Conservation (phyloP, 2,888 invertebrate species). For the Lomographa bimaculata region DNA sequence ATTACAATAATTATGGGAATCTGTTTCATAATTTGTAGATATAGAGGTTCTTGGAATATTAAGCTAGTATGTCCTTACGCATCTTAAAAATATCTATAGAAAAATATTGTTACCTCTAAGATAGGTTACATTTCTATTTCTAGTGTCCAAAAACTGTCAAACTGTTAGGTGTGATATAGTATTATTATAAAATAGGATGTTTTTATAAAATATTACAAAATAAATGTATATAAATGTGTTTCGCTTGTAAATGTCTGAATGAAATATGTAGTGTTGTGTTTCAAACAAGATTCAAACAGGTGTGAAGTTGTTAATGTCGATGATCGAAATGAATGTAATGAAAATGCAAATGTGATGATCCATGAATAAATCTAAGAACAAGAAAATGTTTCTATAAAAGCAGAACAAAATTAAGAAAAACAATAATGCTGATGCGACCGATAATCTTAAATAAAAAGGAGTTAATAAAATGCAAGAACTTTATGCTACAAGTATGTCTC, state of each 20-base stretch:
- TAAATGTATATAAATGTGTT: slow-evolving; percentile 10
- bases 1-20: slow-evolving; percentile 38
- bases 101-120: too few species aligned
- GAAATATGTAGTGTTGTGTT: slow-evolving; percentile 30
- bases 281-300: slow-evolving; percentile 37
- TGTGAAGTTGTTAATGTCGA: slow-evolving; percentile 37
- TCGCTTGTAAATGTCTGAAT: slow-evolving; percentile 19
- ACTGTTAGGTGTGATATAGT: too few species aligned
- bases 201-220: too few species aligned
- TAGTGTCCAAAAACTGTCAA: too few species aligned
- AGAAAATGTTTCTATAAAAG: slow-evolving; percentile 19
- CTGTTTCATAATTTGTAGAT: slow-evolving; percentile 25
- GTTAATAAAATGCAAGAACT: slow-evolving; percentile 3
- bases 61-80: too few species aligned
- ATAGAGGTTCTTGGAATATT: slow-evolving; percentile 1
- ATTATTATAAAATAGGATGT: too few species aligned
- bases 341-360: slow-evolving; percentile 48
- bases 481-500: slow-evolving; percentile 4
- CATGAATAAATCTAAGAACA: slow-evolving; percentile 38
- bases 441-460: slow-evolving; percentile 17
- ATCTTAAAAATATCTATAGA: slow-evolving; percentile 1
- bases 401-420: slow-evolving; percentile 23
- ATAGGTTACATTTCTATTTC: too few species aligned
- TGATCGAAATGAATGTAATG: slow-evolving; percentile 44
- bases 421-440: slow-evolving; percentile 24